Conservation (phyloP, 2,113 vertebrate genomes). For the Festucalex cinctus region DNA sequence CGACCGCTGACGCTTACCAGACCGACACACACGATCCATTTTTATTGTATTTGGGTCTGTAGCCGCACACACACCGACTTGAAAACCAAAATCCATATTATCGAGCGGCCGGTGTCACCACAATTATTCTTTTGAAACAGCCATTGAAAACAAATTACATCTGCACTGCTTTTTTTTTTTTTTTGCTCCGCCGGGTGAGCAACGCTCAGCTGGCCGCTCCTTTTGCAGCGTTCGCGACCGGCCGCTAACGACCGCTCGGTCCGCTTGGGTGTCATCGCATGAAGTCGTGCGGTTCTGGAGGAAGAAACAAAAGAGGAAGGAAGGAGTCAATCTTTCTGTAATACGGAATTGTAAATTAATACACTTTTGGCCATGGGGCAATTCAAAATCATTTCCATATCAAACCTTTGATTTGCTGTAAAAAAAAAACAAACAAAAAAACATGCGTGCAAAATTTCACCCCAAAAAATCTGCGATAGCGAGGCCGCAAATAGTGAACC, state of each 20-base stretch:
- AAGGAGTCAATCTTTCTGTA: background rate
- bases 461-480: too few species aligned
- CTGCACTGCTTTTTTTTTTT: slow-evolving; percentile 98
- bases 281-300: slow-evolving; percentile 15
- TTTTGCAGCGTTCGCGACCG: slow-evolving; percentile 73
- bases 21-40: slow-evolving; percentile 94
- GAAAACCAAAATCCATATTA: slow-evolving; percentile 99
- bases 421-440: too few species aligned
- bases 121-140: slow-evolving; percentile 99
- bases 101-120: slow-evolving; percentile 99
- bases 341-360: too few species aligned
- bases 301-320: slow-evolving; percentile 4
- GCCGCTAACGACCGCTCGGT: slow-evolving; percentile 14
- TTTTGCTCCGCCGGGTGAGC: slow-evolving; percentile 87
- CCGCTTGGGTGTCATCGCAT: slow-evolving; percentile 9
- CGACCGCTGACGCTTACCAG: slow-evolving; percentile 86
- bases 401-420: too few species aligned
- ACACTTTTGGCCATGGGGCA: too few species aligned
- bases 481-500: too few species aligned
- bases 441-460: too few species aligned
- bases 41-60: slow-evolving; percentile 97
- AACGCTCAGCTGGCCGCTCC: slow-evolving; percentile 78
- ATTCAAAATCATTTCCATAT: too few species aligned
- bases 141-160: slow-evolving; percentile 99
- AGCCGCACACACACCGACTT: slow-evolving; percentile 95